phyloP scores from a whole-genome alignment of 2,888 invertebrate genomes.

The Chymomyza fuscimana region DNA sequence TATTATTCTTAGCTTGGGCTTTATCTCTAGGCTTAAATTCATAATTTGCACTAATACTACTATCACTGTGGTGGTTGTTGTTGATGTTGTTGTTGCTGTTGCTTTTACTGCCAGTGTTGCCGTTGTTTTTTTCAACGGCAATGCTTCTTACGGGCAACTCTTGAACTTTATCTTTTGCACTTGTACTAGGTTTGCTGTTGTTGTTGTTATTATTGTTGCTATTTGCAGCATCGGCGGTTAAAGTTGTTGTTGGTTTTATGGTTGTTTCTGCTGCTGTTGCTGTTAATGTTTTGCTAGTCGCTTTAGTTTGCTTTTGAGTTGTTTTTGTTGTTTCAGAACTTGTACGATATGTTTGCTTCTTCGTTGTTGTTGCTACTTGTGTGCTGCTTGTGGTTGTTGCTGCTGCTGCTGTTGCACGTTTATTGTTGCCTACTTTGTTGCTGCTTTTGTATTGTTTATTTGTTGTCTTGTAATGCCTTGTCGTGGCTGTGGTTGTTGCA shows the following conservation, averaged over 20 bases:
- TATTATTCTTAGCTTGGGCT: slow-evolving; percentile 51
- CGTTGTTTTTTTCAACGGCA: neutral
- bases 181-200: slow-evolving; percentile 47
- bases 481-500: slow-evolving; percentile 64
- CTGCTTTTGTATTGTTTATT: slow-evolving; percentile 41
- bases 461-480: slow-evolving; percentile 61
- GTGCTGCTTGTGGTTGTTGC: slow-evolving; percentile 31
- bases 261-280: slow-evolving; percentile 39
- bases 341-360: slow-evolving; percentile 74
- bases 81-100: slow-evolving; percentile 52
- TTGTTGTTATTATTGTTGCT: slow-evolving; percentile 37
- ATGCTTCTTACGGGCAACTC: neutral
- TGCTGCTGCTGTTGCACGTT: slow-evolving; percentile 46
- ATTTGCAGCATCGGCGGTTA: slow-evolving; percentile 34
- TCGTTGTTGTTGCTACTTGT: slow-evolving; percentile 49
- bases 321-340: slow-evolving; percentile 40
- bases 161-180: slow-evolving; percentile 29
- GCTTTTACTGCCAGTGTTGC: slow-evolving; percentile 35
- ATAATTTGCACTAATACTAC: slow-evolving; percentile 73
- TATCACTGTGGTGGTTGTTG: slow-evolving; percentile 72
- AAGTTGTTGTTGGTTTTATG: slow-evolving; percentile 32
- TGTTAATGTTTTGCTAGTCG: slow-evolving; percentile 39
- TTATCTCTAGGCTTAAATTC: slow-evolving; percentile 68
- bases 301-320: slow-evolving; percentile 34
- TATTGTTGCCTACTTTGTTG: slow-evolving; percentile 39